Evolutionary conservation across 2,113 vertebrate genomes (phyloP).

Genomic region (Salminus brasiliensis): DNA sequence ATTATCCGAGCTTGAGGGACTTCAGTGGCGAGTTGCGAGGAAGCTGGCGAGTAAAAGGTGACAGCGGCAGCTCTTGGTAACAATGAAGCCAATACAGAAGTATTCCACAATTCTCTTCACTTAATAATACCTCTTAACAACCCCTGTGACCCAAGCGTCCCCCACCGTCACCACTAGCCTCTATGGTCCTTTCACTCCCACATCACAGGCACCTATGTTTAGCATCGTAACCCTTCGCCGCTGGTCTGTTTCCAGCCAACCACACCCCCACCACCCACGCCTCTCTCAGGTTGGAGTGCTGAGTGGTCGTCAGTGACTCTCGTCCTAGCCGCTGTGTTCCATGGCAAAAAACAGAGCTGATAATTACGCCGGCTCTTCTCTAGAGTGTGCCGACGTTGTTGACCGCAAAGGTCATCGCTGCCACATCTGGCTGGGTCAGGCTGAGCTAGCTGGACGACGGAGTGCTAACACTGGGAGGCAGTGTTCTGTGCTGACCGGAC

Average conservation of each 20-base stretch:
- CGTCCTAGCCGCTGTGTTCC: neutral
- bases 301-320: slow-evolving; percentile 32
- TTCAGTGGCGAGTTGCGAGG: slow-evolving; percentile 30
- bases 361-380: slow-evolving; percentile 68
- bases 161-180: slow-evolving; percentile 51
- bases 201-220: slow-evolving; percentile 47
- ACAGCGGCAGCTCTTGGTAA: slow-evolving; percentile 31
- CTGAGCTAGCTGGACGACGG: slow-evolving; percentile 8
- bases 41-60: slow-evolving; percentile 46
- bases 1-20: slow-evolving; percentile 49
- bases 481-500: neutral
- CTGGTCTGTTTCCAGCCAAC: slow-evolving; percentile 29
- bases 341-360: slow-evolving; percentile 21
- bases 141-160: slow-evolving; percentile 30
- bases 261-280: neutral
- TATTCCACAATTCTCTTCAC: slow-evolving; percentile 34
- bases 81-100: slow-evolving; percentile 30
- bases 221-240: slow-evolving; percentile 47
- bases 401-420: slow-evolving; percentile 56
- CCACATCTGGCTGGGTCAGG: slow-evolving; percentile 5
- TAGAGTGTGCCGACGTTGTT: slow-evolving; percentile 57
- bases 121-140: slow-evolving; percentile 41
- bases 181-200: slow-evolving; percentile 25
- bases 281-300: neutral
- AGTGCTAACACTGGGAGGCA: neutral